Base-by-base conservation (phyloP, 2,797 vertebrate species). In the Sebastes reedi region DNA sequence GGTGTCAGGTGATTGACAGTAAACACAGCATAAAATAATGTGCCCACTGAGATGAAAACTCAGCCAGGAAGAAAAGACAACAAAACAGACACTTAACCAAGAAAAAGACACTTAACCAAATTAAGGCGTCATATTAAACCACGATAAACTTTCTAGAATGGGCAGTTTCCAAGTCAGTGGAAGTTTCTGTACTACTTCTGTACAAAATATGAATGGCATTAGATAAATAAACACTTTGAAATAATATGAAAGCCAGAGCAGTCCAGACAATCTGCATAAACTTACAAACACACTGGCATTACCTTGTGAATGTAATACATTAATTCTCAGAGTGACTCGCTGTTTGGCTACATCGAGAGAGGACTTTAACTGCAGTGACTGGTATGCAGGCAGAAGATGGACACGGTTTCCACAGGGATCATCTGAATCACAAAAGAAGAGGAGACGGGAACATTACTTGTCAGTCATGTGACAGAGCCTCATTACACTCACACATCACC, bases 391-490 rank as follows among this genome's bases (percentile, higher is more conserved):
- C 32, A 67, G 34, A 58, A 84, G 72, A 85, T 58, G 62, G 80
- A 85, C 69, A 54, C 16, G 75, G 39, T 82, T 67, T 85, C 85
- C 83, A 75, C 24, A 58, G 84, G 81, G 78, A 84, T 81, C 59
- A 70, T 87, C 83, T 81, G 81, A 87, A 87, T 85, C 75, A 70
- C 76, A 86, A 67, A 69, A 79, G 56, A 87, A 84, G 85, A 86
- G 75, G 64, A 64, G 29, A 72, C 77, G 52, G 69, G 82, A 89
- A 79, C 86, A 89, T 88, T 89, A 75, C 88, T 88, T 90, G 87
- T 90, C 90, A 88, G 89, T 93, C 89, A 91, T 90, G 91, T 92
- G 89, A 91, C 88, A 78, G 80, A 89, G 83, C 66, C 88, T 93
- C 89, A 94, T 92, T 94, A 94, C 82, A 89, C 86, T 84, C 88